These are phyloP conservation scores for Drosophila ercepeae DNA, from an alignment of 1,140 invertebrate genomes.

Conservation along the genomic window DNA sequence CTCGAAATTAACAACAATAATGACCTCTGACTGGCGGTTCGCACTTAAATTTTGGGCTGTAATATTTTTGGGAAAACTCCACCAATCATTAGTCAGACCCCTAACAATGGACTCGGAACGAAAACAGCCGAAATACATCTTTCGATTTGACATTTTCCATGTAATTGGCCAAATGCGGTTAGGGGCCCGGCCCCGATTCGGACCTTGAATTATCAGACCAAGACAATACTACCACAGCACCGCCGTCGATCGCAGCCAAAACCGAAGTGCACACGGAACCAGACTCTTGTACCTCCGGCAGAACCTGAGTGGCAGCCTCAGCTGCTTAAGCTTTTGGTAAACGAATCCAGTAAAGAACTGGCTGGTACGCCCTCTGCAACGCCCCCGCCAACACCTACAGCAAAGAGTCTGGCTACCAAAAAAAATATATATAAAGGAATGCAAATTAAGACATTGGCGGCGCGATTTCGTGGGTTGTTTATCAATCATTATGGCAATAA, in stretches of 20 bases:
- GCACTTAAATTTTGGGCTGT: constrained; percentile 58
- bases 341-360: constrained; percentile 54
- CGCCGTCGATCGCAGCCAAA: constrained; percentile 31
- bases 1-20: constrained; percentile 44
- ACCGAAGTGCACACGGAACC: constrained; percentile 56
- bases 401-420: constrained; percentile 15
- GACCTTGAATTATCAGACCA: constrained; percentile 64
- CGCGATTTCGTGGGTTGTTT: background rate
- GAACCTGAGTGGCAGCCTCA: constrained; percentile 27
- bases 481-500: background rate
- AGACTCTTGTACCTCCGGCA: constrained; percentile 33
- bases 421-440: constrained; percentile 12
- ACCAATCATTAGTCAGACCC: constrained; percentile 1
- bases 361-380: constrained; percentile 49
- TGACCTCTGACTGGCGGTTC: constrained; percentile 58
- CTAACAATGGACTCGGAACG: constrained; percentile 19
- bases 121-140: constrained; percentile 36
- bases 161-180: constrained; percentile 57
- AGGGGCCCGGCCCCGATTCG: constrained; percentile 57
- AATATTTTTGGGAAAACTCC: constrained; percentile 64
- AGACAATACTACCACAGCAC: constrained; percentile 51
- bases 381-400: constrained; percentile 43
- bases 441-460: constrained; percentile 38
- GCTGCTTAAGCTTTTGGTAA: constrained; percentile 27
- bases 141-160: constrained; percentile 69